Base-by-base conservation (phyloP, 2,888 invertebrate species). In the Pristionchus fissidentatus region DNA sequence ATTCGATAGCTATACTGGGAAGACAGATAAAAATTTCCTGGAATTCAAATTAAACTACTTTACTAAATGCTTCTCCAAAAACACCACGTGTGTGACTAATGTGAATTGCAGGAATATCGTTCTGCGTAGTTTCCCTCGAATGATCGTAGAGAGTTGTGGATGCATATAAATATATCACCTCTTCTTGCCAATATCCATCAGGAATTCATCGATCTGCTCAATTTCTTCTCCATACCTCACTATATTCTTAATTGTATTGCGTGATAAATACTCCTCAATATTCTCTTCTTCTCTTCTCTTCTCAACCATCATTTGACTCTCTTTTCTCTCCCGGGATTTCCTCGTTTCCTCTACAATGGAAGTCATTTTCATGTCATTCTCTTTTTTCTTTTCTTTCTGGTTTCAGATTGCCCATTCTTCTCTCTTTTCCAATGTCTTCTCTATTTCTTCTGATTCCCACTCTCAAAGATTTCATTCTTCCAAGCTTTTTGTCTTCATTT, bases 51-150 rank as follows among this genome's bases (percentile, higher is more conserved):
- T n/a, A n/a, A n/a, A n/a, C n/a, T n/a, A n/a, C n/a, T n/a, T n/a
- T n/a, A n/a, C n/a, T n/a, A n/a, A n/a, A n/a, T n/a, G n/a, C n/a
- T n/a, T n/a, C n/a, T n/a, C n/a, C n/a, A n/a, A n/a, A n/a, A n/a
- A n/a, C n/a, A n/a, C n/a, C n/a, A n/a, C n/a, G n/a, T n/a, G n/a
- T n/a, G n/a, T n/a, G n/a, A n/a, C n/a, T n/a, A n/a, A n/a, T n/a
- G n/a, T n/a, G n/a, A n/a, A 26, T 75, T 77, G 0, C 77, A 77
- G 82, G 49, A 35, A 62, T 10, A 55, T 82, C 8, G 82, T 82
- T 32, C 66, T 82, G 32, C 62, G 66, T 49, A 82, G 35, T 35
- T 82, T 82, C 32, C 82, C 82, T 46, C 82, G 82, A 46, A 82
- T 82, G 82, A 66, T 66, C 19, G 82, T 82, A 10, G 26, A 46